Evolutionary conservation across 2,888 invertebrate species (phyloP).

Genomic region (Xylocampa areola): DNA sequence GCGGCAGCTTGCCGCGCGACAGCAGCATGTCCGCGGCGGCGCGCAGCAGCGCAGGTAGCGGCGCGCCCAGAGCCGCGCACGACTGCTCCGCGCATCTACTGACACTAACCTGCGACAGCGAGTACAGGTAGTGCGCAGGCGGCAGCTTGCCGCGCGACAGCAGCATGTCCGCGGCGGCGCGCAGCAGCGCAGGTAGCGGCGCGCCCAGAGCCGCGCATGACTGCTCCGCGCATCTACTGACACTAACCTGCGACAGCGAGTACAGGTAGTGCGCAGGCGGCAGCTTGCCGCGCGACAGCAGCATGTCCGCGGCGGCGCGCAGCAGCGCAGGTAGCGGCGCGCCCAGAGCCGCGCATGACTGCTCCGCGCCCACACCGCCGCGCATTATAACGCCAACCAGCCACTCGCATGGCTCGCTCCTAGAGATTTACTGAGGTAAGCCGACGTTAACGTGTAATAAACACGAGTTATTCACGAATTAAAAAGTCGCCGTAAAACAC

Average conservation of each 20-base stretch:
- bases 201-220: constrained; percentile 82
- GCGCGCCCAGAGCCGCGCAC: constrained; percentile 89
- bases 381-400: constrained; percentile 81
- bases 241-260: constrained; percentile 92
- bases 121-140: constrained; percentile 94
- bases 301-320: constrained; percentile 95
- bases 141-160: constrained; percentile 93
- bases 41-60: no score
- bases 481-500: no score
- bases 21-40: constrained; percentile 94
- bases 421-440: constrained; percentile 32
- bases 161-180: constrained; percentile 95
- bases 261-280: constrained; percentile 95
- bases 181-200: constrained; percentile 91
- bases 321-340: constrained; percentile 91
- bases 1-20: constrained; percentile 92
- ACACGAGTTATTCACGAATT: no score
- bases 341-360: constrained; percentile 79
- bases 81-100: constrained; percentile 91
- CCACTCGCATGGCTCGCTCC: constrained; percentile 84
- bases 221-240: constrained; percentile 72
- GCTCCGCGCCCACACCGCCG: constrained; percentile 81
- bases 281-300: constrained; percentile 93
- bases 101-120: constrained; percentile 91
- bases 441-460: not conserved